phyloP scores from a whole-genome alignment of 2,113 vertebrate species.

The Melanerpes aurifrons region DNA sequence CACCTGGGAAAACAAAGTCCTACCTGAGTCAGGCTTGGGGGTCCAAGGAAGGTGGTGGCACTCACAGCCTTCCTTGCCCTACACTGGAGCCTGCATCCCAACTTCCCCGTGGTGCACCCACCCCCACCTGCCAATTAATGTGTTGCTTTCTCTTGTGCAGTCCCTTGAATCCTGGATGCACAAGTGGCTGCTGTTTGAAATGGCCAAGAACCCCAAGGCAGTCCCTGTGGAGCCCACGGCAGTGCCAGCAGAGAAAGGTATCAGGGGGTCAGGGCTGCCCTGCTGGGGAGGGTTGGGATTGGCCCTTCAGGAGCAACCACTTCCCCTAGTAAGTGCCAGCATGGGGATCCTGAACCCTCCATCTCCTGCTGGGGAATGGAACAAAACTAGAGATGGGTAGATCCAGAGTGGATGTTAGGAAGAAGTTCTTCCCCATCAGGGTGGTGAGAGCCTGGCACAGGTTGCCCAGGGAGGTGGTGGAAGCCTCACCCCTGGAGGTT shows the following conservation, averaged over 20 bases:
- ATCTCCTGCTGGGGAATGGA: no score
- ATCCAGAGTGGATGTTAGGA: no score
- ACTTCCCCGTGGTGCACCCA: neutral
- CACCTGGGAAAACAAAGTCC: neutral
- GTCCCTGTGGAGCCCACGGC: neutral
- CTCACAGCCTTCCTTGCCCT: neutral
- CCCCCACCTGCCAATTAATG: rapidly evolving
- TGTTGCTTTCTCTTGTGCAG: slow-evolving; percentile 59
- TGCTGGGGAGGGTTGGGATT: neutral
- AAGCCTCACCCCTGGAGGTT: no score
- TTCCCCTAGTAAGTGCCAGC: neutral
- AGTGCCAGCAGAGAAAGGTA: slow-evolving; percentile 56
- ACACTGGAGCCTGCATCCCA: neutral
- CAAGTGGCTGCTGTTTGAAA: slow-evolving; percentile 88
- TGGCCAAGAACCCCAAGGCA: slow-evolving; percentile 74
- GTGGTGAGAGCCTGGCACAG: no score
- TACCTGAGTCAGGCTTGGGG: neutral
- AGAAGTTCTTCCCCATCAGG: no score
- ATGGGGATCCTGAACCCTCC: rapidly evolving
- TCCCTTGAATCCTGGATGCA: slow-evolving; percentile 87
- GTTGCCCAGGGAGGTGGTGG: no score
- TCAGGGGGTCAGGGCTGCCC: neutral
- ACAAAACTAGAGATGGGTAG: no score
- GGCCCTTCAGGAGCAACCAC: neutral
- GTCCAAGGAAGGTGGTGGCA: neutral